Evolutionary conservation across 2,888 invertebrate species (phyloP), one percentile per base, ranked within the genome.

Genomic region (Amphipoea lucens): DNA sequence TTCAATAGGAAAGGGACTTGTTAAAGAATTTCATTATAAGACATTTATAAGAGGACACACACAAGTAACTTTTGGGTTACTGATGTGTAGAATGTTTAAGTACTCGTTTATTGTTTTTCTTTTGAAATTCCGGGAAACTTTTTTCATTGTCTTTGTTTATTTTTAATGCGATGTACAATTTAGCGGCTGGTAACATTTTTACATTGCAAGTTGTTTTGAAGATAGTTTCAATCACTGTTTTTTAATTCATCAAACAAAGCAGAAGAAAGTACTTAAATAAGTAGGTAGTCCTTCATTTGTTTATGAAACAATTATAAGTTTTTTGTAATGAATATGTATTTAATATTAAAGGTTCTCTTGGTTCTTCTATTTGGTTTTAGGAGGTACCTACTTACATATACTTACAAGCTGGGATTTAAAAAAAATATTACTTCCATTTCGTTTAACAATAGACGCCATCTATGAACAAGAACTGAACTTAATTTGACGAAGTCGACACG

Each of bases 101-200:
- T 29, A 62, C 60, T 51, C 45, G 29, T 84, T 84, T 86, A 87
- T 83, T 86, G 74, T 74, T 87, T 86, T 83, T 76, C 70, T 76
- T 82, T 76, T 65, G 36, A 48, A 62, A 67, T 77, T 67, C 74
- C 60, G n/a, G n/a, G 40, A 60, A 40, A 54, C 29, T 73, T 60
- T 62, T 74, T 75, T 79, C n/a, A 45, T 57, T 3, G 40, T 29
- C 36, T 66, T 69, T 66, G 45, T 76, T 70, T 67, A 40, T 83
- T 62, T 76, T 67, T 36, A 45, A 45, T 63, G 29, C 11, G 42
- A 54, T 42, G 12, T 29, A 12, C 29, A 57, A 65, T 14, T 57
- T 57, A 20, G 20, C 7, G 20, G 42, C 14, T 66, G 23, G 23
- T 57, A 23, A 20, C 9, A 14, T 7, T 45, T 42, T 67, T 23